Conservation (phyloP, 1,140 invertebrate genomes). For the Colletes latitarsis region DNA sequence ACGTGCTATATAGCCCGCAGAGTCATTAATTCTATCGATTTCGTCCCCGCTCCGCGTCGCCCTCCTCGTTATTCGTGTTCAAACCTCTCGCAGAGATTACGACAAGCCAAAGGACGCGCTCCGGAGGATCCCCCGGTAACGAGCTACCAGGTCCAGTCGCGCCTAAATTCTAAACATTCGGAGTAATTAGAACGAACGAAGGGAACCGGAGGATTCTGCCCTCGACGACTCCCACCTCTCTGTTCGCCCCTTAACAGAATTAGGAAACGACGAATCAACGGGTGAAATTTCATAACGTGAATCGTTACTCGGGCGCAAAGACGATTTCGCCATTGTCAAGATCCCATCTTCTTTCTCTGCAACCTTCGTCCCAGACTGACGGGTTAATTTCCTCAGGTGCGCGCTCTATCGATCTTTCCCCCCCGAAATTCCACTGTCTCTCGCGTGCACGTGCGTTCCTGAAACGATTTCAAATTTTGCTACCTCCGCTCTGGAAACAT, state of each 20-base stretch:
- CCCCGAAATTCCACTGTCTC: neutral
- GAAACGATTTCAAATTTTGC: too few species aligned
- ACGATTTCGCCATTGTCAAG: neutral
- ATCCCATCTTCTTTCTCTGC: neutral
- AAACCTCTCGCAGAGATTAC: slow-evolving; percentile 40
- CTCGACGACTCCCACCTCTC: neutral
- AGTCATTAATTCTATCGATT: slow-evolving; percentile 51
- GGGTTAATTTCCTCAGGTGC: too few species aligned
- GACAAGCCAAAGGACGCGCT: slow-evolving; percentile 21
- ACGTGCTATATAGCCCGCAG: slow-evolving; percentile 18
- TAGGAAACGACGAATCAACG: neutral
- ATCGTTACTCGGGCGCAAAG: too few species aligned
- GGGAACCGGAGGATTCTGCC: too few species aligned
- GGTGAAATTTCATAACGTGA: too few species aligned
- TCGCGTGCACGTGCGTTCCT: too few species aligned
- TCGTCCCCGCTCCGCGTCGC: neutral
- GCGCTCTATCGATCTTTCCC: too few species aligned
- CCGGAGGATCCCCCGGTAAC: slow-evolving; percentile 4
- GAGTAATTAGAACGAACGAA: slow-evolving; percentile 11
- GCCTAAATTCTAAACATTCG: slow-evolving; percentile 19
- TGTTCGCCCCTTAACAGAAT: neutral
- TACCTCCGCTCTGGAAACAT: too few species aligned
- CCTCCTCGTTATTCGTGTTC: slow-evolving; percentile 34
- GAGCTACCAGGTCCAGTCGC: slow-evolving; percentile 17
- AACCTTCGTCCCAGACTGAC: too few species aligned